Percentiles rank a stretch among this genome's conserved stretches.
These are phyloP conservation scores for Macaca fascicularis DNA, from an alignment of 2,113 vertebrate genomes.

Conservation along the genomic window T2T-MFA8v1.1 NC_088385.1:114304001-114304500, in stretches of 20 bases:
- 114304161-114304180: not conserved
- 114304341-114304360: not conserved
- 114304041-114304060: conserved; percentile 67
- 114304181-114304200: not conserved
- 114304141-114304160: not conserved
- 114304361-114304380: not conserved
- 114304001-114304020: not conserved
- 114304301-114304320: not conserved
- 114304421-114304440: not conserved
- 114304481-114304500: not conserved
- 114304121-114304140: not conserved
- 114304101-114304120: not conserved
- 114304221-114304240: not conserved
- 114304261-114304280: not conserved
- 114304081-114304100: not conserved
- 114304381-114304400: not conserved
- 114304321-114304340: not conserved
- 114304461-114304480: not conserved
- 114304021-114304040: conserved; percentile 11
- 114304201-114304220: not conserved
- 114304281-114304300: not conserved
- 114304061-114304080: conserved; percentile 43
- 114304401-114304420: too few relatives aligned
- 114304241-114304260: not conserved
- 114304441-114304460: not conserved